These are phyloP conservation scores for Onthophagus taurus DNA, from an alignment of 1,140 invertebrate genomes.

Conservation along the genomic window DNA sequence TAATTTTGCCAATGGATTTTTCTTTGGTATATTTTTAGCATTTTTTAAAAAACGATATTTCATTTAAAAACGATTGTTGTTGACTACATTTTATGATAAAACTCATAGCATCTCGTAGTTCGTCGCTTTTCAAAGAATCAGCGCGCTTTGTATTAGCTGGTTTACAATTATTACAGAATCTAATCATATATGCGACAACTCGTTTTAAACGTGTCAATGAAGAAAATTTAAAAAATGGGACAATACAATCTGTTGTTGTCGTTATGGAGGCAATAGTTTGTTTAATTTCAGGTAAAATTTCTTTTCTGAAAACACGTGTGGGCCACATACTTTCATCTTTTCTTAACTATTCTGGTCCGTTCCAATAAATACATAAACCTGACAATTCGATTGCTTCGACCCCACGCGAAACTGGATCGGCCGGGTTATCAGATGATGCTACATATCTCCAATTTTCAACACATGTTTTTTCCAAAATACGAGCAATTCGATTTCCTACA, in stretches of 20 bases:
- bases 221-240: not conserved
- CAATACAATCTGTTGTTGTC: not conserved
- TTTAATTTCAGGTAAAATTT: constrained; percentile 3
- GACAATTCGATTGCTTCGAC: constrained; percentile 18
- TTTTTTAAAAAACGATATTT: not conserved
- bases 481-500: constrained; percentile 27
- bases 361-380: constrained; percentile 29
- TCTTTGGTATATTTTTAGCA: not conserved
- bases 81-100: not conserved
- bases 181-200: not conserved
- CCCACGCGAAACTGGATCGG: constrained; percentile 36
- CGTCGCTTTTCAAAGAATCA: not conserved
- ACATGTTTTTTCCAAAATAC: constrained; percentile 28
- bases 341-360: constrained; percentile 19
- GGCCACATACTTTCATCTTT: constrained; percentile 18
- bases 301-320: constrained; percentile 23
- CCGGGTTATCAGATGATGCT: constrained; percentile 30
- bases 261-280: not conserved
- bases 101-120: not conserved
- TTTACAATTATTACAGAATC: not conserved
- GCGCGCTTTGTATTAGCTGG: not conserved
- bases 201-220: not conserved
- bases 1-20: not conserved
- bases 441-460: constrained; percentile 29
- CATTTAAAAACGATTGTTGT: not conserved